These are phyloP conservation scores for Diaphora mendica DNA, from an alignment of 2,888 invertebrate genomes.

Conservation along the genomic window DNA sequence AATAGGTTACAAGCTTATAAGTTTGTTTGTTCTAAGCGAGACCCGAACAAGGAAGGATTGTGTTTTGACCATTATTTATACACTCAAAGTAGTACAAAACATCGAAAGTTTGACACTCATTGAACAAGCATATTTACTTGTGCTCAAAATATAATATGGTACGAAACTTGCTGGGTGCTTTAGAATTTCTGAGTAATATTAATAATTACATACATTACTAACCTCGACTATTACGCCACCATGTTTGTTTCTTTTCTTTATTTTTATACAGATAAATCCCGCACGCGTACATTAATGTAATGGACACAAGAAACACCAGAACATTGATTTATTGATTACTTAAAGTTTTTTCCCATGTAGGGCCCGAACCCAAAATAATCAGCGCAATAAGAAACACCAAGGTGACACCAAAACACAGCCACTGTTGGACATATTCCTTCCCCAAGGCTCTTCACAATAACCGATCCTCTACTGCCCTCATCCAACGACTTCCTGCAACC, in stretches of 20 bases:
- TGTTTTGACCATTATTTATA: not conserved
- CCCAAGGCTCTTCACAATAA: too few species aligned
- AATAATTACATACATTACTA: not conserved
- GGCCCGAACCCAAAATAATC: too few species aligned
- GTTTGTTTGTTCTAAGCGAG: not conserved
- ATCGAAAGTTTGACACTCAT: not conserved
- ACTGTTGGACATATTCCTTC: too few species aligned
- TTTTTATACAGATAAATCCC: too few species aligned
- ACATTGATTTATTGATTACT: too few species aligned
- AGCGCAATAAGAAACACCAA: too few species aligned
- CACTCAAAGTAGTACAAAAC: not conserved
- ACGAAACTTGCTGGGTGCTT: not conserved
- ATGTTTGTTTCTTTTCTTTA: not conserved
- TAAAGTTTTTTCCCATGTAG: too few species aligned
- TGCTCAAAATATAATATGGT: not conserved
- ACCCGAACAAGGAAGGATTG: not conserved
- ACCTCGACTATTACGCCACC: not conserved
- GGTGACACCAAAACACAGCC: too few species aligned
- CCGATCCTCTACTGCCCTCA: too few species aligned
- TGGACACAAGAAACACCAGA: too few species aligned
- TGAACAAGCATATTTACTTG: not conserved
- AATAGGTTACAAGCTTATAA: not conserved
- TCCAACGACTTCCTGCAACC: too few species aligned
- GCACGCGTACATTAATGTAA: too few species aligned
- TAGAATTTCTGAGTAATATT: not conserved